These are phyloP conservation scores for Caenorhabditis imperialis DNA, from an alignment of 2,888 invertebrate species.

Conservation along the genomic window DNA sequence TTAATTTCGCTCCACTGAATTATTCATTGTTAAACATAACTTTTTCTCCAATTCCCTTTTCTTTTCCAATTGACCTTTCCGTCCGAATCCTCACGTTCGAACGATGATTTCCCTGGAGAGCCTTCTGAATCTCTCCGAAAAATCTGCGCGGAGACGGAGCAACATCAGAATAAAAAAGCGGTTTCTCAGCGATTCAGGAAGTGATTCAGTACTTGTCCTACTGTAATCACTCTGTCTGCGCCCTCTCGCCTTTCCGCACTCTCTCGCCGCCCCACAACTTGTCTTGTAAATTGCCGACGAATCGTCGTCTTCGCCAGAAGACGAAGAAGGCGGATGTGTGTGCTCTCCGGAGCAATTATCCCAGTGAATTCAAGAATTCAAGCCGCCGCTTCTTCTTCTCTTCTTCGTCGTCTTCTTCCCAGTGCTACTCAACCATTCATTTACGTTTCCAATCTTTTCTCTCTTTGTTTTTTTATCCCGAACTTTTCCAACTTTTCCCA, in stretches of 20 bases:
- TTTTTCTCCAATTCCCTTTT: too few species aligned
- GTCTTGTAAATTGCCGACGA: conserved; percentile 39
- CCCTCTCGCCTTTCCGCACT: conserved; percentile 5
- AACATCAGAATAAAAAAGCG: conserved; percentile 11
- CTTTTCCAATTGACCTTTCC: too few species aligned
- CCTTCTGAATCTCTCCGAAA: not conserved
- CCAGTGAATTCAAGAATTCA: not conserved
- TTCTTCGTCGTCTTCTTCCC: too few species aligned
- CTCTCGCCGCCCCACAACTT: conserved; percentile 19
- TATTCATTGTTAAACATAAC: too few species aligned
- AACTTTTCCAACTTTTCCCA: too few species aligned
- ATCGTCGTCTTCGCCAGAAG: not conserved
- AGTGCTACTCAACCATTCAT: too few species aligned
- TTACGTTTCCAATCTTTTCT: too few species aligned
- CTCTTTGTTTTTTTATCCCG: too few species aligned
- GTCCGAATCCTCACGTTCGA: too few species aligned
- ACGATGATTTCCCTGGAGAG: conserved; percentile 23
- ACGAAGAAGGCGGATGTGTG: too few species aligned
- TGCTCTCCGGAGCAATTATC: too few species aligned
- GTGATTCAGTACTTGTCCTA: conserved; percentile 36
- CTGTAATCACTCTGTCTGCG: conserved; percentile 37
- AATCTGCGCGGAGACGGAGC: conserved; percentile 6
- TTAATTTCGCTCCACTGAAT: too few species aligned
- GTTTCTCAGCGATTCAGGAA: conserved; percentile 34
- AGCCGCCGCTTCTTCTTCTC: conserved; percentile 8